phyloP scores from a whole-genome alignment of 2,113 vertebrate species.

The Brachypodius melanocephalos region DNA sequence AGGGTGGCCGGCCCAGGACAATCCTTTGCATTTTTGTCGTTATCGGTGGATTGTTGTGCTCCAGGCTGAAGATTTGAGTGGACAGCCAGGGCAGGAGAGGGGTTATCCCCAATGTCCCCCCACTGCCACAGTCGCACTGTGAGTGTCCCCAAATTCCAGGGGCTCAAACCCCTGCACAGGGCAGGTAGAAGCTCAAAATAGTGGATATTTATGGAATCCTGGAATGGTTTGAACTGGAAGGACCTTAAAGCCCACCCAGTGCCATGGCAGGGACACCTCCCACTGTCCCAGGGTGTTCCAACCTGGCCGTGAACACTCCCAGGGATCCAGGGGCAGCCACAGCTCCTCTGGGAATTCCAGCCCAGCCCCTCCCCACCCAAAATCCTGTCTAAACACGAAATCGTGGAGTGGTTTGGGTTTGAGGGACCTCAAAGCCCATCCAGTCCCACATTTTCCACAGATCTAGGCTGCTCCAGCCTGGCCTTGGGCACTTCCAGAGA shows the following conservation, averaged over 20 bases:
- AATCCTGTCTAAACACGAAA: too few species aligned
- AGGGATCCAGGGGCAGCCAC: not conserved
- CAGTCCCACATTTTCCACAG: too few species aligned
- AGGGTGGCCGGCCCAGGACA: not conserved
- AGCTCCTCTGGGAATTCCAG: not conserved
- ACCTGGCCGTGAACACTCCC: accelerated
- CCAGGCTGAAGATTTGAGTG: not conserved
- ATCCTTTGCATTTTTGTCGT: not conserved
- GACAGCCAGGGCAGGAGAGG: not conserved
- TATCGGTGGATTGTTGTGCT: not conserved
- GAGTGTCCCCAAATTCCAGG: not conserved
- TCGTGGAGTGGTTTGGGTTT: too few species aligned
- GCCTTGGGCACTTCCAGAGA: accelerated
- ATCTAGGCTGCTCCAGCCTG: too few species aligned
- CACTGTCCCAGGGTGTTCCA: accelerated
- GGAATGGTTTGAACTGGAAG: not conserved
- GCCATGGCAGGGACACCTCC: not conserved
- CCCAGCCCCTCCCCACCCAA: not conserved
- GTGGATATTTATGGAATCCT: not conserved
- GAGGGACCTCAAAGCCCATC: too few species aligned
- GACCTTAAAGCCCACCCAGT: accelerated
- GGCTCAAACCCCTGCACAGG: not conserved
- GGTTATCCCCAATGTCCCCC: accelerated
- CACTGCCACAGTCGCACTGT: not conserved
- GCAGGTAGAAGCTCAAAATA: not conserved